Evolutionary conservation across 2,113 vertebrate species (phyloP).

Genomic region (Callionymus lyra): DNA sequence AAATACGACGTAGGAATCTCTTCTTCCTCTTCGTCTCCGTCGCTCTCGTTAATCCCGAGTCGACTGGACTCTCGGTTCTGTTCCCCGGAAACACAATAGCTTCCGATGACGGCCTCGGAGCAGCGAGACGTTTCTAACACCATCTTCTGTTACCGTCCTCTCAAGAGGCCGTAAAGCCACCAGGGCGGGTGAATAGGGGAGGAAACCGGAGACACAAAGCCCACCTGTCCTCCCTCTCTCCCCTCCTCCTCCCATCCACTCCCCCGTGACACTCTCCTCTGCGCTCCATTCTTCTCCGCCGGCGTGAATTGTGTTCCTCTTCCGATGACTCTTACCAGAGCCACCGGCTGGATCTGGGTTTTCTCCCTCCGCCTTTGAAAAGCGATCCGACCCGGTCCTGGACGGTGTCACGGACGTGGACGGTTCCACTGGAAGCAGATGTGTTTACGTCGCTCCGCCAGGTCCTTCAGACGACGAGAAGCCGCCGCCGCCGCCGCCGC

Average conservation of each 20-base stretch:
- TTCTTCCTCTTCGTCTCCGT: too few relatives aligned
- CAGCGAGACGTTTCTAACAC: conserved; percentile 52
- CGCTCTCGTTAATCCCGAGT: conserved; percentile 7
- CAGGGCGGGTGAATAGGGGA: conserved; percentile 45
- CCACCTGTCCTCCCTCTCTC: conserved; percentile 42
- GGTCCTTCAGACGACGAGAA: conserved; percentile 30
- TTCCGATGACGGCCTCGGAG: conserved; percentile 33
- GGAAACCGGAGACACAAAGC: conserved; percentile 50
- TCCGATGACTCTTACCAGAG: conserved; percentile 31
- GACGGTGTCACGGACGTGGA: too few relatives aligned
- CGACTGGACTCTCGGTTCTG: too few relatives aligned
- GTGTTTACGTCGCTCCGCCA: conserved; percentile 10
- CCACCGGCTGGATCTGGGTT: conserved; percentile 41
- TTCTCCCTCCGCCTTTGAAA: conserved; percentile 33
- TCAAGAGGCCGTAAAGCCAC: conserved; percentile 42
- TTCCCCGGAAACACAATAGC: conserved; percentile 36
- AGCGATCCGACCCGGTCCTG: conserved; percentile 35
- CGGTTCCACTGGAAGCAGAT: too few relatives aligned
- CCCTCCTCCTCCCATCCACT: conserved; percentile 30
- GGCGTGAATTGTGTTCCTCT: conserved; percentile 30
- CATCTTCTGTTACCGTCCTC: conserved; percentile 46
- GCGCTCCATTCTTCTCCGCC: conserved; percentile 11
- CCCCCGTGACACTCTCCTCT: conserved; percentile 34
- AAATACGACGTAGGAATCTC: too few relatives aligned
- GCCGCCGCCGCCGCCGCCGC: conserved; percentile 26